Base-by-base conservation (phyloP, 1,140 invertebrate species). In the Triops cancriformis region DNA sequence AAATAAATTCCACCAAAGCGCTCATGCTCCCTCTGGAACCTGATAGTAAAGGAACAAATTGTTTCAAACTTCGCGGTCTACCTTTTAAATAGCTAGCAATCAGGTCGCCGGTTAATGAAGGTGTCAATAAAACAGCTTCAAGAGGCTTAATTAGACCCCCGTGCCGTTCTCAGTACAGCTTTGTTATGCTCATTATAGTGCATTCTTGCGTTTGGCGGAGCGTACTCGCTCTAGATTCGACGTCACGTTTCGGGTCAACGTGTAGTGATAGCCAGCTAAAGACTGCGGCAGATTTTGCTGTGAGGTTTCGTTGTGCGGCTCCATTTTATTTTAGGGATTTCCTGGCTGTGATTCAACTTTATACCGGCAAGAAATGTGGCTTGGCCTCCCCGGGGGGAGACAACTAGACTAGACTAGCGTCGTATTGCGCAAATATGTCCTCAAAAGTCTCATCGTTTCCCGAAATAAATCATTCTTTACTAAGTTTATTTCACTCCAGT, bases 341-440 rank as follows among this genome's bases (percentile, higher is more conserved):
- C 51, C 51, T 64, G 51, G 51, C 51, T 64, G 51, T 64, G 51
- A 64, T 64, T 64, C 51, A 64, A 64, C 51, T 64, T 64, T 9
- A 23, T n/a, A 64, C 3, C 14, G 51, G 14, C 18, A 23, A 64
- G 23, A 7, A 18, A 64, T n/a, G 23, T 18, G 18, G 6, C 51
- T 64, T 5, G 18, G 10, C 14, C n/a, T 10, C 18, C 23, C 6
- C 10, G 23, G 10, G 51, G 51, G 51, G 51, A 23, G 51, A 64
- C 51, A 64, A 23, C 51, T 64, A 23, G 51, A 64, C n/a, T 1
- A 23, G 51, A 7, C 0, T 18, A n/a, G 4, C 23, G 10, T 27
- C 3, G 72, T 27, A 72, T 72, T 27, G 72, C 72, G 42, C 51
- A 28, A 72, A 37, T 28, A 31, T 72, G 75, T 41, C 75, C 75